Conservation (phyloP, 2,888 invertebrate genomes). For the Tetramorium bicarinatum region DNA sequence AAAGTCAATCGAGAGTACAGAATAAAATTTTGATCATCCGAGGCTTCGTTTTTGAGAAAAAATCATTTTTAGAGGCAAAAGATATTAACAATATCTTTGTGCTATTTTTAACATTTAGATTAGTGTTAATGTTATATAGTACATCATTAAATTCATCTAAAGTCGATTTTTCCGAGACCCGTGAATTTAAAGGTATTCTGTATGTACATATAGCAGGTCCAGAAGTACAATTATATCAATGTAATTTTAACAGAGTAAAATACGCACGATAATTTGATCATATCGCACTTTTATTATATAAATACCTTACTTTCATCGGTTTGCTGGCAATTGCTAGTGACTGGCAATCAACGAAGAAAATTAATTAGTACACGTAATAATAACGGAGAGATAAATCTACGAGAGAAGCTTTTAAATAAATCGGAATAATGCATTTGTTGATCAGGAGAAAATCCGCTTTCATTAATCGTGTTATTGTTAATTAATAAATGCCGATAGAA, state of each 20-base stretch:
- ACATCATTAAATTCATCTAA: background rate
- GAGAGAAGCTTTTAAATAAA: background rate
- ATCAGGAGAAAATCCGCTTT: conserved; percentile 51
- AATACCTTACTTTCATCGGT: conserved; percentile 20
- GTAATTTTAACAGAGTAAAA: background rate
- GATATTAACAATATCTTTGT: background rate
- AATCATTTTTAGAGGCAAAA: background rate
- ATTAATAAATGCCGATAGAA: conserved; percentile 63
- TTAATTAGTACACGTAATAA: conserved; percentile 19
- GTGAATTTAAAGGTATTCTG: background rate
- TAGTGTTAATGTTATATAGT: background rate
- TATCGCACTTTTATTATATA: conserved; percentile 10
- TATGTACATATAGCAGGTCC: background rate
- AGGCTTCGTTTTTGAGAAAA: background rate
- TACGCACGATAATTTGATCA: background rate
- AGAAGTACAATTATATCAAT: background rate
- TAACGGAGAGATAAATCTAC: background rate
- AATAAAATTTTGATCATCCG: background rate
- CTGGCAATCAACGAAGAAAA: background rate
- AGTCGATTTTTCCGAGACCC: background rate
- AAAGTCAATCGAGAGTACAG: background rate
- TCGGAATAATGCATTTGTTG: conserved; percentile 34
- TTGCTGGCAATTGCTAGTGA: background rate
- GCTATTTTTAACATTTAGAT: background rate
- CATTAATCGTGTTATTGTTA: conserved; percentile 69